Conservation (phyloP, 2,113 vertebrate species). For the Daubentonia madagascariensis region DNA sequence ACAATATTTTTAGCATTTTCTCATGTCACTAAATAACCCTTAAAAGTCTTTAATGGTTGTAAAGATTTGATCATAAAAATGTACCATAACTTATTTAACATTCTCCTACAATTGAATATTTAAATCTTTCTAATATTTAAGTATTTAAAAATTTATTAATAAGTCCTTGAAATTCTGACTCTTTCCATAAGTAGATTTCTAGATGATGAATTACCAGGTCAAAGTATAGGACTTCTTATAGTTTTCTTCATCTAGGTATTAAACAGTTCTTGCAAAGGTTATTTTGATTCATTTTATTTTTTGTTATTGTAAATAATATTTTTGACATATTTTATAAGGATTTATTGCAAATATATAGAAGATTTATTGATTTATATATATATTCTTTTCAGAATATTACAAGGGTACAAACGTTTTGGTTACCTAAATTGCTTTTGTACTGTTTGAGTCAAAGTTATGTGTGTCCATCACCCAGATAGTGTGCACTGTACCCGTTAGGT, state of each 20-base stretch:
- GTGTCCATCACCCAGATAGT: too few relatives aligned
- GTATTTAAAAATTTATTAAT: background rate
- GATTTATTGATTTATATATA: background rate
- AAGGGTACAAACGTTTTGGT: too few relatives aligned
- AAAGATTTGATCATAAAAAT: background rate
- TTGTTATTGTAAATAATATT: background rate
- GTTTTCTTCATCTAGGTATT: background rate
- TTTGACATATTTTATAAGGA: background rate
- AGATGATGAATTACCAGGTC: background rate
- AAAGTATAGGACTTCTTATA: background rate
- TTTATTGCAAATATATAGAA: background rate
- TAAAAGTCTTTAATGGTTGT: background rate
- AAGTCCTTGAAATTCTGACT: background rate
- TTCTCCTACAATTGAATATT: background rate
- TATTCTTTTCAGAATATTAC: too few relatives aligned
- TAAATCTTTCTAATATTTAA: background rate
- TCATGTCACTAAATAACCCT: background rate
- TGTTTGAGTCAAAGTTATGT: too few relatives aligned
- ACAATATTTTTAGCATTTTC: background rate
- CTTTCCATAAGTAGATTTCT: background rate
- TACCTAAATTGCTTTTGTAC: too few relatives aligned
- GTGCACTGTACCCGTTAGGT: too few relatives aligned
- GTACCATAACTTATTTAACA: background rate
- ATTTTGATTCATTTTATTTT: background rate
- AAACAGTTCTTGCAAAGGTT: background rate